phyloP scores from a whole-genome alignment of 2,113 vertebrate species.

The Eulemur rufifrons region DNA sequence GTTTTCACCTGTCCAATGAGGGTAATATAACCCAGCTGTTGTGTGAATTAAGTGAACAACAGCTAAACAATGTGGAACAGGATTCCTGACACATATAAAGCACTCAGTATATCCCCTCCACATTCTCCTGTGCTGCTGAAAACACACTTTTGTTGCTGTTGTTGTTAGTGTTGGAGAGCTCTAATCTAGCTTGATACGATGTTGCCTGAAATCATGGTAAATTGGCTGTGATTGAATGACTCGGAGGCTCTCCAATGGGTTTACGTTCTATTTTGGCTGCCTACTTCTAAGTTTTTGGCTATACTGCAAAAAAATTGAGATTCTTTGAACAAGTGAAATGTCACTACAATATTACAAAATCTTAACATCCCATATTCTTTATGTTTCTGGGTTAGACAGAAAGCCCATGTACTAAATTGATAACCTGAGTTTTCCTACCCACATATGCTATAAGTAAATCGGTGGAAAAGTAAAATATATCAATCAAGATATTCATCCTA shows the following conservation, averaged over 20 bases:
- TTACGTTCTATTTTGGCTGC: constrained; percentile 30
- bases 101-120: background rate
- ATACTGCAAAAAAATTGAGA: background rate
- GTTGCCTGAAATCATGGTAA: background rate
- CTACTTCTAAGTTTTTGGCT: background rate
- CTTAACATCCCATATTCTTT: background rate
- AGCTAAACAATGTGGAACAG: background rate
- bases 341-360: background rate
- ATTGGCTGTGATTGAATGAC: background rate
- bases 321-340: constrained; percentile 1
- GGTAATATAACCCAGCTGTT: background rate
- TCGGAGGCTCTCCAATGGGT: background rate
- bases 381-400: background rate
- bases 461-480: background rate
- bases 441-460: background rate
- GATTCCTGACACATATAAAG: background rate
- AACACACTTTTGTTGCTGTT: background rate
- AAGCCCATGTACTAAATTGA: background rate
- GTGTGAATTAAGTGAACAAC: background rate
- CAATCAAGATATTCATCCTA: background rate
- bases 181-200: background rate
- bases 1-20: background rate
- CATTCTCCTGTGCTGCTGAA: background rate
- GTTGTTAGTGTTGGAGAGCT: background rate
- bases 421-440: background rate